Base-by-base conservation (phyloP, 2,113 vertebrate species). In the Maylandia zebra region DNA sequence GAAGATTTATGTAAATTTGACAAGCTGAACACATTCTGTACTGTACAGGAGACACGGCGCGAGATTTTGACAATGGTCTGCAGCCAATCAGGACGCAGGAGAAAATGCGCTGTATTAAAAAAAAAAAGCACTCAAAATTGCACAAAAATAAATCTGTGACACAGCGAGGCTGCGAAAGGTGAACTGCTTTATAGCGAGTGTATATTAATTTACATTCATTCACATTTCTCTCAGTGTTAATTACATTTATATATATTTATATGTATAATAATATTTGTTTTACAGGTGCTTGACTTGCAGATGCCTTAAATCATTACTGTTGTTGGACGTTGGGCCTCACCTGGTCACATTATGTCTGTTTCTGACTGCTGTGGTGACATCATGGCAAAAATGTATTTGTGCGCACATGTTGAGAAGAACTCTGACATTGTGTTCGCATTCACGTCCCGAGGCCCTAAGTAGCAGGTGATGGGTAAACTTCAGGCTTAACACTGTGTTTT, bases 131-230 rank as follows among this genome's bases (percentile, higher is more conserved):
- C 10, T 5, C 9, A 53, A 53, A 53, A 52, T 10, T 52, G 50
- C 43, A 45, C 13, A 5, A 5, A 5, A 0, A 30, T 5, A 30
- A 30, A 30, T 2, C 34, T 1, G 3, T 3, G 8, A 36, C 24
- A 24, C 53, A 24, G 53, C 3, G n/a, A 55, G n/a, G 10, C n/a
- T 0, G 0, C 0, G 9, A 53, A n/a, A 55, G 53, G 55, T 57
- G 24, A 57, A 27, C 2, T 57, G 48, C 48, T 50, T 50, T 50
- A 19, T 5, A 50, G 48, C 1, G 4, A 8, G 48, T 50, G 48
- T 22, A 4, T 55, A 55, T 22, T 55, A 36, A 36, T 36, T 36
- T 36, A 36, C 34, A 22, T 22, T 55, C n/a, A 22, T 22, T 55
- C 52, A 22, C n/a, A 24, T 55, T 55, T 55, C 34, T 34, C 3